phyloP scores from a whole-genome alignment of 1,140 invertebrate species.

The Platorchestia sp. region DNA sequence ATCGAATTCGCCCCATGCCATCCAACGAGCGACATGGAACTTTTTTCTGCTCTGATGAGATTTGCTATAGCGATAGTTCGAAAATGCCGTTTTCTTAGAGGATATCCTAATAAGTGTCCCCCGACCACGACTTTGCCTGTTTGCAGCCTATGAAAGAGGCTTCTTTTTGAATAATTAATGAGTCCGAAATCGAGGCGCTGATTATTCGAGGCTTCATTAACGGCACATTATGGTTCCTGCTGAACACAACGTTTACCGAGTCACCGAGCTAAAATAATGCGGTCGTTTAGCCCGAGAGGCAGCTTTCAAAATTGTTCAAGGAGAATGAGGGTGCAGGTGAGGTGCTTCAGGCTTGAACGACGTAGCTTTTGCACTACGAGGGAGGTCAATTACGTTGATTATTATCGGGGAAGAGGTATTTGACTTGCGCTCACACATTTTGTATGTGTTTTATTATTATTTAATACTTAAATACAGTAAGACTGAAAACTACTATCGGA shows the following conservation, averaged over 20 bases:
- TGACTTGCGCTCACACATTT: too few relatives aligned
- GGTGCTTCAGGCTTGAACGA: background rate
- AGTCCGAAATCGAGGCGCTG: background rate
- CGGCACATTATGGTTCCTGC: background rate
- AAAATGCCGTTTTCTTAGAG: too few relatives aligned
- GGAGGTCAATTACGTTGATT: background rate
- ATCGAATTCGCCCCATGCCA: background rate
- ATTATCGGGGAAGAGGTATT: background rate
- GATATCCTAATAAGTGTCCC: too few relatives aligned
- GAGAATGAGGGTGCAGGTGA: background rate
- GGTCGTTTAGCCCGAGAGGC: background rate
- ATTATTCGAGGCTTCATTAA: background rate
- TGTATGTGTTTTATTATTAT: too few relatives aligned
- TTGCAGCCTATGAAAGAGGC: background rate
- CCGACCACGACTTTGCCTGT: background rate
- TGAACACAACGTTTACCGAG: background rate
- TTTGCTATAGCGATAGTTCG: background rate
- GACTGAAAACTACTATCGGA: too few relatives aligned
- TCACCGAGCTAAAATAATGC: background rate
- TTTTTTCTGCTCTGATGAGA: background rate
- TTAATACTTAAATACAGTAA: too few relatives aligned
- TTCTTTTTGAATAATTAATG: background rate
- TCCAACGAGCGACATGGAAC: background rate
- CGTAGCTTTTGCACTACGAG: background rate
- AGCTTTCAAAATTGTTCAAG: background rate